A percentile compares a stretch with the other conserved stretches of the same genome.
These are phyloP conservation scores for Spheniscus mendiculus DNA, from an alignment of 2,113 vertebrate species.

Conservation along the genomic window DNA sequence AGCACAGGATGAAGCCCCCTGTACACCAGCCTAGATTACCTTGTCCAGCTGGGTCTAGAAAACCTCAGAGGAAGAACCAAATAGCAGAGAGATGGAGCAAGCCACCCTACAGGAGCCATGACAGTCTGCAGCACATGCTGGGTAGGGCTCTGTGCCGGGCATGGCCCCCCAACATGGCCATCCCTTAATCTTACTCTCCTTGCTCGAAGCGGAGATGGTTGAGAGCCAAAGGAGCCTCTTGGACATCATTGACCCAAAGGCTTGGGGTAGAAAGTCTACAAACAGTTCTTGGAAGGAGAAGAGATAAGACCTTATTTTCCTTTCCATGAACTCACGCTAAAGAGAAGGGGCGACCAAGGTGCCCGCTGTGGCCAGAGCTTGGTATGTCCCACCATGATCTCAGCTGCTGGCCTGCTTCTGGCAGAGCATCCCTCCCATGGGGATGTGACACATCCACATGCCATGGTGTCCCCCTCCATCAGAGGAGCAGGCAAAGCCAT, in stretches of 20 bases:
- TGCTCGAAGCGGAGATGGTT: neutral
- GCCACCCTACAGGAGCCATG: neutral
- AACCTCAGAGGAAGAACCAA: neutral
- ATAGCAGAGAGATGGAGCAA: neutral
- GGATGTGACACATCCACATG: neutral
- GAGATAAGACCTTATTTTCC: neutral
- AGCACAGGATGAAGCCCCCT: neutral
- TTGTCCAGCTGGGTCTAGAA: neutral
- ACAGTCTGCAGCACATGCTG: neutral
- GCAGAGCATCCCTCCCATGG: neutral
- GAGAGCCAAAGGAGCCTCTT: neutral
- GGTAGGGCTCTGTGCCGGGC: neutral
- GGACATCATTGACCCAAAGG: neutral
- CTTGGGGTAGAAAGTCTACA: neutral
- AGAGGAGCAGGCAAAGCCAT: neutral
- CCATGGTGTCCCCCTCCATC: neutral
- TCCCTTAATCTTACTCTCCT: neutral
- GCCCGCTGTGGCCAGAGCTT: accelerated
- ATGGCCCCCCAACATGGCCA: accelerated
- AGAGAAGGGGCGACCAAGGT: neutral
- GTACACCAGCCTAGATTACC: neutral
- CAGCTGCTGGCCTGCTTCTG: neutral
- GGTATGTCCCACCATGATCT: neutral
- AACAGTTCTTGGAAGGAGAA: neutral
- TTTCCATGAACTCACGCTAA: neutral